phyloP scores from a whole-genome alignment of 2,797 vertebrate species.

The Pangasius mekongensis region DNA sequence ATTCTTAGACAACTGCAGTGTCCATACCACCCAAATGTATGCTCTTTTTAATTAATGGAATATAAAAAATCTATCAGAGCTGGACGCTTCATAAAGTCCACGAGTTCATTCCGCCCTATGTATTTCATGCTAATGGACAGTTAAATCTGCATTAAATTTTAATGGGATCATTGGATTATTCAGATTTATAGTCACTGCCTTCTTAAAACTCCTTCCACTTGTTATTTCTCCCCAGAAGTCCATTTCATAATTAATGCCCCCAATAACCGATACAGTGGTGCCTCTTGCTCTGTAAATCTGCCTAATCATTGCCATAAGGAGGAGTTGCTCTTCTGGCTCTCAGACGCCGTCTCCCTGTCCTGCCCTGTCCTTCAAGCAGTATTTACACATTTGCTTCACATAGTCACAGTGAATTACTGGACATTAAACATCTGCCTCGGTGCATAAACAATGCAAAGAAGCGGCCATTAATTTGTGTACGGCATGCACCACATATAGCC shows the following conservation, averaged over 20 bases:
- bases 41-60: conserved; percentile 51
- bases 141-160: conserved; percentile 67
- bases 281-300: conserved; percentile 60
- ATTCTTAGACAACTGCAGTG: conserved; percentile 12
- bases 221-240: conserved; percentile 64
- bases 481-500: conserved; percentile 13
- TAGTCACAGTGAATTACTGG: conserved; percentile 40
- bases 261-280: conserved; percentile 57
- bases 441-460: conserved; percentile 36
- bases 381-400: conserved; percentile 68
- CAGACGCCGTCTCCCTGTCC: conserved; percentile 19
- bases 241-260: conserved; percentile 65
- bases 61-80: conserved; percentile 56
- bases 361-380: conserved; percentile 62
- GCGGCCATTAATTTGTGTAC: conserved; percentile 33
- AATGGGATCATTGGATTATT: conserved; percentile 66
- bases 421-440: conserved; percentile 57
- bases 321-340: conserved; percentile 26
- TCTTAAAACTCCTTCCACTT: conserved; percentile 64
- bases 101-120: conserved; percentile 55
- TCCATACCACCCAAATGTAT: conserved; percentile 36
- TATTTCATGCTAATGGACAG: conserved; percentile 59
- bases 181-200: conserved; percentile 62
- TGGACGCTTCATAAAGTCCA: conserved; percentile 52
- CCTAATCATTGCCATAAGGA: conserved; percentile 55